Conservation (phyloP, 2,113 vertebrate species). For the Catagonus wagneri region DNA sequence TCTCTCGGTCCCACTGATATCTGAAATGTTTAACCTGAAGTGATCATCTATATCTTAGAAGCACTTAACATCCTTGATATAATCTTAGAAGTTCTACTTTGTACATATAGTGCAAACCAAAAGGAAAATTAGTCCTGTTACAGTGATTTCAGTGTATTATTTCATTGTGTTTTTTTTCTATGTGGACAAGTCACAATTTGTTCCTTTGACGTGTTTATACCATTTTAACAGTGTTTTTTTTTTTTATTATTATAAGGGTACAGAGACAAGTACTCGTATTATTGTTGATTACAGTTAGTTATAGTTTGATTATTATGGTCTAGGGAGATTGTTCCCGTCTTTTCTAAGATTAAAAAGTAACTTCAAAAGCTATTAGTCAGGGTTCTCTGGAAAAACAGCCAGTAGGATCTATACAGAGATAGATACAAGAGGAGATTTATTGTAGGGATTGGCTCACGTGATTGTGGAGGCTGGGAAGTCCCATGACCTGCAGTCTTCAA, state of each 20-base stretch:
- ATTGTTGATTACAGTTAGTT: neutral
- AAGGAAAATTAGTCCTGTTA: neutral
- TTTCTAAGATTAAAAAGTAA: neutral
- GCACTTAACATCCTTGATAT: neutral
- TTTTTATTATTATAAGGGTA: neutral
- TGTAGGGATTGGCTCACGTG: neutral
- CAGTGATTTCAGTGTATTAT: neutral
- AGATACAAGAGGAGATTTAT: neutral
- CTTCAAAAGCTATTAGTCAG: neutral
- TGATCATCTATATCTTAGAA: neutral
- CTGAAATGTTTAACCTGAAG: neutral
- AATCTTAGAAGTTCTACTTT: neutral
- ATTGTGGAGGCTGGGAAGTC: neutral
- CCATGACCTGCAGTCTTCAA: neutral
- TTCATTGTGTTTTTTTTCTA: neutral
- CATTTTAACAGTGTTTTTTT: neutral
- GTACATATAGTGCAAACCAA: neutral
- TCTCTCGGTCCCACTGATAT: neutral
- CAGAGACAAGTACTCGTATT: neutral
- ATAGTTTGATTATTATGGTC: neutral
- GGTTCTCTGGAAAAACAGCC: neutral
- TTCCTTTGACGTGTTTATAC: neutral
- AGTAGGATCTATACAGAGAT: neutral
- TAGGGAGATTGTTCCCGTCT: neutral
- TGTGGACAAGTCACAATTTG: neutral